A percentile compares a stretch with the other conserved stretches of the same genome.
phyloP scores from a whole-genome alignment of 2,113 vertebrate genomes.

The Lipophrys pholis region DNA sequence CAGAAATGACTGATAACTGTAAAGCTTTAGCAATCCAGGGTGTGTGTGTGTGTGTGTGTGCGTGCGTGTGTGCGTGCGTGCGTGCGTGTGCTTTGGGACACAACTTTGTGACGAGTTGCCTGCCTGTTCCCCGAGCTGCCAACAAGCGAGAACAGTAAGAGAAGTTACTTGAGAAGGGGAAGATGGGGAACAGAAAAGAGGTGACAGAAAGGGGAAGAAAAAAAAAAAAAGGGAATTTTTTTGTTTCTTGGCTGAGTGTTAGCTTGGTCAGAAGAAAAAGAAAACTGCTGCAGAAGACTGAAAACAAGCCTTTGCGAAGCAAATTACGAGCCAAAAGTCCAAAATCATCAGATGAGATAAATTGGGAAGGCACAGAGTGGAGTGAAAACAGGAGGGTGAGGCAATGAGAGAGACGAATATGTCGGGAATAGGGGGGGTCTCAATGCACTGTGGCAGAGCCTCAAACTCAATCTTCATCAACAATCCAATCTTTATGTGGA shows the following conservation, averaged over 20 bases:
- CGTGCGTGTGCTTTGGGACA: constrained; percentile 4
- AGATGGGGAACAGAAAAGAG: too few species aligned
- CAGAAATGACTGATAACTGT: constrained; percentile 17
- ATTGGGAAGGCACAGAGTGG: neutral
- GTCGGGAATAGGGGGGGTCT: constrained; percentile 26
- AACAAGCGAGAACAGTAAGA: constrained; percentile 32
- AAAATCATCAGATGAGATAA: constrained; percentile 43
- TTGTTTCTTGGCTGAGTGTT: constrained; percentile 10
- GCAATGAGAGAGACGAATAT: constrained; percentile 45
- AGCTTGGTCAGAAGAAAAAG: neutral
- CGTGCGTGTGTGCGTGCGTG: too few species aligned
- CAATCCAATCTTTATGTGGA: constrained; percentile 40
- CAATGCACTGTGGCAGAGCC: constrained; percentile 31
- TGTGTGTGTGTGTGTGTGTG: constrained; percentile 7
- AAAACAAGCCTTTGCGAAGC: constrained; percentile 47
- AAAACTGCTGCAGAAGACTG: constrained; percentile 9
- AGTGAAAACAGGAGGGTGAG: constrained; percentile 27
- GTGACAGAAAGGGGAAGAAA: neutral
- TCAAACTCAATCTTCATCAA: constrained; percentile 64
- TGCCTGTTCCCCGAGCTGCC: constrained; percentile 40
- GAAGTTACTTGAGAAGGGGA: neutral
- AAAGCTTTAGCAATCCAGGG: constrained; percentile 3
- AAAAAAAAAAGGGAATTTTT: constrained; percentile 11
- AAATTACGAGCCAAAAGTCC: constrained; percentile 45
- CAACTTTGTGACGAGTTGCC: constrained; percentile 26